Percentiles rank a stretch among this genome's conserved stretches.
Evolutionary conservation across 2,888 invertebrate species (phyloP).

Genomic region (Eugnorisma glareosa): DNA sequence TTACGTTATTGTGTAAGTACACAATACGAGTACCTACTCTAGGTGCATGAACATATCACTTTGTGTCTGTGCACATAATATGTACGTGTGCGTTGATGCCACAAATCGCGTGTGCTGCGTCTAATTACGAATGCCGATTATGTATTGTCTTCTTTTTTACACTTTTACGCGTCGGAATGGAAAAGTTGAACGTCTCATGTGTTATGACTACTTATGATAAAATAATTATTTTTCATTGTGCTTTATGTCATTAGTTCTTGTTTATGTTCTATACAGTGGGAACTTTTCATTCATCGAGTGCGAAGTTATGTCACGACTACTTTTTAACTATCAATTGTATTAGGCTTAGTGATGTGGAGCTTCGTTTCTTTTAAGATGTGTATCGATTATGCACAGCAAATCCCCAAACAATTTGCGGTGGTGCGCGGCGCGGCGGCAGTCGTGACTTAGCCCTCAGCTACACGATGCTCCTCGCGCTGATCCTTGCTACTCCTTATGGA

Average conservation of each 20-base stretch:
- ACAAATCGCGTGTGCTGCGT: constrained; percentile 76
- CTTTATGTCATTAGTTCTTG: constrained; percentile 73
- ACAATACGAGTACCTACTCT: constrained; percentile 27
- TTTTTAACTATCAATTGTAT: constrained; percentile 31
- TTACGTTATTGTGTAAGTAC: constrained; percentile 26
- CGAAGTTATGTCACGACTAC: constrained; percentile 35
- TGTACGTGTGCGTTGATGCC: constrained; percentile 62
- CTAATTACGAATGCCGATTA: constrained; percentile 81
- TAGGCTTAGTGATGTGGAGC: constrained; percentile 5
- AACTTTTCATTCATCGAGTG: constrained; percentile 40
- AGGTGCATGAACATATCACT: constrained; percentile 36
- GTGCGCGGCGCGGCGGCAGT: not conserved
- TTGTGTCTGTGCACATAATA: constrained; percentile 31
- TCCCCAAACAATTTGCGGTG: not conserved
- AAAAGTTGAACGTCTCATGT: constrained; percentile 85
- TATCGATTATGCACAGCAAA: not conserved
- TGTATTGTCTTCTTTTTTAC: constrained; percentile 84
- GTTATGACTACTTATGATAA: constrained; percentile 73
- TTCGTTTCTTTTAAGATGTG: constrained; percentile 1
- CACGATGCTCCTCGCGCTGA: not conserved
- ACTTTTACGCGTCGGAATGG: constrained; percentile 82
- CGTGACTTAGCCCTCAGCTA: not conserved
- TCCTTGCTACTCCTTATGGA: not conserved
- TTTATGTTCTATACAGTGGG: constrained; percentile 41
- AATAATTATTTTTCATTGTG: constrained; percentile 74